Percentiles rank a stretch among this genome's conserved stretches.
phyloP scores from a whole-genome alignment of 2,797 vertebrate genomes.

The Nasua narica region DNA sequence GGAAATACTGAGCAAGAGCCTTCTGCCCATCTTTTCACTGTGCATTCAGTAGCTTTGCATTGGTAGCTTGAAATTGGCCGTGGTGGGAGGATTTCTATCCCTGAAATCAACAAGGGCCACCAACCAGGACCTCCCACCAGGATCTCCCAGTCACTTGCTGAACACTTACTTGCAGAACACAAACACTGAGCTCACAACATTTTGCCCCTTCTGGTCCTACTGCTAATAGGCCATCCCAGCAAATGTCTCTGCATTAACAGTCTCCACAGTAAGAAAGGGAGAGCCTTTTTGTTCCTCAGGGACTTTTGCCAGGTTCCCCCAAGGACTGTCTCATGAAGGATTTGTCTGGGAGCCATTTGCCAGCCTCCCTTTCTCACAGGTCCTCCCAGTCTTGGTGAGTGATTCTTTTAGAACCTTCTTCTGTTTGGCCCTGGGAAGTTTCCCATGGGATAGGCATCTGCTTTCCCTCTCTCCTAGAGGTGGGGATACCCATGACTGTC shows the following conservation, averaged over 20 bases:
- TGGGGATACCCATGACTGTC: background rate
- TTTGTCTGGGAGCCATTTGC: background rate
- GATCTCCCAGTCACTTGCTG: background rate
- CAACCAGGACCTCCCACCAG: background rate
- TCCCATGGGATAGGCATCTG: rapidly evolving
- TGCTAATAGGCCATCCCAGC: background rate
- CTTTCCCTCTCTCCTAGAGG: background rate
- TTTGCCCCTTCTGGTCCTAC: background rate
- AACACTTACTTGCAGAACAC: background rate
- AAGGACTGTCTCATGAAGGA: background rate
- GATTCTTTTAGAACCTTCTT: background rate
- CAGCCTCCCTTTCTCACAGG: background rate
- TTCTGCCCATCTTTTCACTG: background rate
- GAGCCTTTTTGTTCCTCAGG: background rate
- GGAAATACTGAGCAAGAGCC: background rate
- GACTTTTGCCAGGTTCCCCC: background rate
- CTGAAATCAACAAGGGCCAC: background rate
- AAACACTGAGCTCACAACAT: rapidly evolving
- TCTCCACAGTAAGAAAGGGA: background rate
- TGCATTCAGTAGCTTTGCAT: background rate
- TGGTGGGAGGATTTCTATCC: background rate
- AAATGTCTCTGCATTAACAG: background rate
- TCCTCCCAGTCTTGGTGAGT: background rate
- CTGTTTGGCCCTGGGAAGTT: background rate
- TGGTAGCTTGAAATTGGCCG: background rate